Evolutionary conservation across 2,113 vertebrate species (phyloP).

Genomic region (Neotoma lepida): DNA sequence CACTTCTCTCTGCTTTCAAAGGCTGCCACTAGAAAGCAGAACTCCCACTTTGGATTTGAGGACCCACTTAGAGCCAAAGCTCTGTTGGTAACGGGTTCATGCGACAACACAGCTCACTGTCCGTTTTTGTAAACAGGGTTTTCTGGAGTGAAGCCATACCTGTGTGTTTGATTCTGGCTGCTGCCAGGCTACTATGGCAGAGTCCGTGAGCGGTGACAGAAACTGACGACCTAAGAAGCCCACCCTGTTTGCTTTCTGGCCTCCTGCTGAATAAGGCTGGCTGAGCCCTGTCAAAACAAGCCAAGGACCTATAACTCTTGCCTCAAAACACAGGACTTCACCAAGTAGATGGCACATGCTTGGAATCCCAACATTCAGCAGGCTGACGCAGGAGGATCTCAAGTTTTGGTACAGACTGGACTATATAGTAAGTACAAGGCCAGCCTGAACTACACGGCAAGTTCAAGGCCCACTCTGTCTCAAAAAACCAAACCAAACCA

Average conservation of each 20-base stretch:
- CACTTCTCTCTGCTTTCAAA: background rate
- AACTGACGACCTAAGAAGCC: background rate
- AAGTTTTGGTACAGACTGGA: background rate
- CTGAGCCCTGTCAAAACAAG: background rate
- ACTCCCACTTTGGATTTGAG: background rate
- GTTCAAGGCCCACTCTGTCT: background rate
- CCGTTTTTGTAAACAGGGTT: conserved; percentile 39
- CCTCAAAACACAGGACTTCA: background rate
- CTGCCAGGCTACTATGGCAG: background rate
- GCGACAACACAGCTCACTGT: background rate
- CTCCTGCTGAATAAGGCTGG: background rate
- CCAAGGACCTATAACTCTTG: background rate
- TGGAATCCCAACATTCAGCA: background rate
- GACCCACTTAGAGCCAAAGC: background rate
- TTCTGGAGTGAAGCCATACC: background rate
- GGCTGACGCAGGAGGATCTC: background rate
- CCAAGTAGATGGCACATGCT: background rate
- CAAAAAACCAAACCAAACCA: background rate
- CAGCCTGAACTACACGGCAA: background rate
- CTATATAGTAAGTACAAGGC: background rate
- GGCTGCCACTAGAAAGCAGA: background rate
- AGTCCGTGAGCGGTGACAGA: background rate
- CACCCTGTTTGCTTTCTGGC: background rate
- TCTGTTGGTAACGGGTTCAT: background rate
- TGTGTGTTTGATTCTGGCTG: background rate